phyloP scores from a whole-genome alignment of 1,140 invertebrate genomes.

The Cherax destructor region DNA sequence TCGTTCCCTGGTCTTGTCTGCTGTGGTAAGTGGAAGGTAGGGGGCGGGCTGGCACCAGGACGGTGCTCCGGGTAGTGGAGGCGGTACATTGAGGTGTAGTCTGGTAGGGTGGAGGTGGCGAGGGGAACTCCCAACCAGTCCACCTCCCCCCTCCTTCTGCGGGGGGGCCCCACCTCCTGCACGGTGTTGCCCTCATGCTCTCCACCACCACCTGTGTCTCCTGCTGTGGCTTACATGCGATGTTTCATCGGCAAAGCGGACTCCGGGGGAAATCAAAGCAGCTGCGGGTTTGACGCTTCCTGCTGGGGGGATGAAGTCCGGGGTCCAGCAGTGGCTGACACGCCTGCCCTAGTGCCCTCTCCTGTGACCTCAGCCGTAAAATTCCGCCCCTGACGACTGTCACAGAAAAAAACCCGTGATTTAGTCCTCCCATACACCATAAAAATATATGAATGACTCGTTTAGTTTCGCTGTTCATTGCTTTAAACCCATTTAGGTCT shows the following conservation, averaged over 20 bases:
- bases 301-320: neutral
- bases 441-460: too few species aligned
- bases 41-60: neutral
- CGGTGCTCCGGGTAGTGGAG: constrained; percentile 23
- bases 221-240: constrained; percentile 43
- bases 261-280: constrained; percentile 47
- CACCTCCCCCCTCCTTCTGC: constrained; percentile 33
- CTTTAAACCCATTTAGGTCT: too few species aligned
- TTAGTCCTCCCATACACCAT: too few species aligned
- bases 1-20: neutral
- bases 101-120: constrained; percentile 36
- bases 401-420: too few species aligned
- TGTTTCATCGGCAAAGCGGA: constrained; percentile 59
- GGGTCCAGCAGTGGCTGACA: neutral
- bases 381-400: too few species aligned
- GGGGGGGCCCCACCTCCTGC: constrained; percentile 15
- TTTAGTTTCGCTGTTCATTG: too few species aligned
- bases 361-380: too few species aligned
- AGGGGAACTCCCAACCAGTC: constrained; percentile 57
- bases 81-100: constrained; percentile 58
- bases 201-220: constrained; percentile 57
- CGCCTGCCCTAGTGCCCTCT: too few species aligned
- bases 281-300: constrained; percentile 30
- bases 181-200: constrained; percentile 38
- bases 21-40: neutral